A percentile compares a stretch with the other conserved stretches of the same genome.
Evolutionary conservation across 2,888 invertebrate species (phyloP).

Genomic region (Aproaerema taeniolella): DNA sequence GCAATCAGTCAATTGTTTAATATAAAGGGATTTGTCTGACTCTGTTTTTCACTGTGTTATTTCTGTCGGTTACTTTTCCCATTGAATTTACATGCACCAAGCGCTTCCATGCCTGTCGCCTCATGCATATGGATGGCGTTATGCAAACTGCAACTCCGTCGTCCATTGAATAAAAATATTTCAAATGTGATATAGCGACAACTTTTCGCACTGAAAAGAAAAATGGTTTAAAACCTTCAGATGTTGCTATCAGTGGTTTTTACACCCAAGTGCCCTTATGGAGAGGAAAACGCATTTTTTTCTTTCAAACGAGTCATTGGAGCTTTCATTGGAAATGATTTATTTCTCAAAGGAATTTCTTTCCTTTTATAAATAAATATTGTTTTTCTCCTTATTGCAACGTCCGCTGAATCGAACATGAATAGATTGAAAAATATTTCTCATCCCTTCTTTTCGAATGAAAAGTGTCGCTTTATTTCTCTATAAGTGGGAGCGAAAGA

Average conservation of each 20-base stretch:
- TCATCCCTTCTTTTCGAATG: no score
- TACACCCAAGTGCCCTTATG: no score
- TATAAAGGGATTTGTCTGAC: constrained; percentile 49
- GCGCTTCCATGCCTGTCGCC: constrained; percentile 42
- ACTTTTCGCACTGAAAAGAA: not conserved
- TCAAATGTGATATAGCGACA: constrained; percentile 3
- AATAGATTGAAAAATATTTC: no score
- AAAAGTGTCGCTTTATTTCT: no score
- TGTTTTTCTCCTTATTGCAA: no score
- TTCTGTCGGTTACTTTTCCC: constrained; percentile 48
- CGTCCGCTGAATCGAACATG: no score
- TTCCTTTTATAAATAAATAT: not conserved
- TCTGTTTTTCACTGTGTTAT: constrained; percentile 51
- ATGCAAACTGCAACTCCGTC: constrained; percentile 61
- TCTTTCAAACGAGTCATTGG: not conserved
- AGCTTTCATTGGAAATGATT: not conserved
- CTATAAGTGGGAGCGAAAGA: no score
- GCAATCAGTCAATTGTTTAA: constrained; percentile 19
- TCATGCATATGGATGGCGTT: constrained; percentile 67
- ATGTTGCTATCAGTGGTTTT: no score
- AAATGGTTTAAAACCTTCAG: no score
- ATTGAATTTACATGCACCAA: constrained; percentile 60
- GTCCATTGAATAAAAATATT: constrained; percentile 55
- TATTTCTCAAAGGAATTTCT: not conserved
- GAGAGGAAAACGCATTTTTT: no score